Evolutionary conservation across 2,888 invertebrate genomes (phyloP).

Genomic region (Idaea biselata): DNA sequence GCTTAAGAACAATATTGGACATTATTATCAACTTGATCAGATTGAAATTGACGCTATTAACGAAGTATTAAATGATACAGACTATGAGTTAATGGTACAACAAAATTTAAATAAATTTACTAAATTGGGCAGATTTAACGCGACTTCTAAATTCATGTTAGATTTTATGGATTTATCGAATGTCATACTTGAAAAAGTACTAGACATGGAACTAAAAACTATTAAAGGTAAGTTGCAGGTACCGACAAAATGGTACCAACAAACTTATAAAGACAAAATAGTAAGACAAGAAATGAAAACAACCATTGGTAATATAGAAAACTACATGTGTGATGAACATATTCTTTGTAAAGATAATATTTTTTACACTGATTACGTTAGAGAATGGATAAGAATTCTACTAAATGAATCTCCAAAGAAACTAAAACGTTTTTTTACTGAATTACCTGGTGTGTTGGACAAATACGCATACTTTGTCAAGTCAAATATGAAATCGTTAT

Average conservation of each 20-base stretch:
- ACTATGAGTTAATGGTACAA: slow-evolving; percentile 36
- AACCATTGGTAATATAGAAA: slow-evolving; percentile 37
- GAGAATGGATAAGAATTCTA: slow-evolving; percentile 44
- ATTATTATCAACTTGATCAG: slow-evolving; percentile 34
- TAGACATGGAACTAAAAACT: slow-evolving; percentile 33
- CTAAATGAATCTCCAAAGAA: slow-evolving; percentile 28
- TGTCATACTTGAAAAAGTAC: slow-evolving; percentile 37
- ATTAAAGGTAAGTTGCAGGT: slow-evolving; percentile 30
- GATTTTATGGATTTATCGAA: slow-evolving; percentile 48
- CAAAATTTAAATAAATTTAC: slow-evolving; percentile 35
- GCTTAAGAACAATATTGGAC: slow-evolving; percentile 31
- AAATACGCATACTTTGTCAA: slow-evolving; percentile 35
- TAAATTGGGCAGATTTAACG: slow-evolving; percentile 27
- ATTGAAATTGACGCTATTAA: slow-evolving; percentile 31
- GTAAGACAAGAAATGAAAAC: slow-evolving; percentile 48
- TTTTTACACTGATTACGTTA: slow-evolving; percentile 42
- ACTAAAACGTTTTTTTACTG: slow-evolving; percentile 35
- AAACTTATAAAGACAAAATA: slow-evolving; percentile 43
- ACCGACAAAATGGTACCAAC: slow-evolving; percentile 36
- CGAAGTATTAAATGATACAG: slow-evolving; percentile 32
- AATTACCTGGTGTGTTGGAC: slow-evolving; percentile 34
- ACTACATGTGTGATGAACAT: slow-evolving; percentile 39
- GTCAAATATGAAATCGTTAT: slow-evolving; percentile 38
- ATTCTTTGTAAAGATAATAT: slow-evolving; percentile 42
- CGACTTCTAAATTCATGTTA: slow-evolving; percentile 40